phyloP scores from a whole-genome alignment of 2,113 vertebrate species.

The Indicator maculatus region DNA sequence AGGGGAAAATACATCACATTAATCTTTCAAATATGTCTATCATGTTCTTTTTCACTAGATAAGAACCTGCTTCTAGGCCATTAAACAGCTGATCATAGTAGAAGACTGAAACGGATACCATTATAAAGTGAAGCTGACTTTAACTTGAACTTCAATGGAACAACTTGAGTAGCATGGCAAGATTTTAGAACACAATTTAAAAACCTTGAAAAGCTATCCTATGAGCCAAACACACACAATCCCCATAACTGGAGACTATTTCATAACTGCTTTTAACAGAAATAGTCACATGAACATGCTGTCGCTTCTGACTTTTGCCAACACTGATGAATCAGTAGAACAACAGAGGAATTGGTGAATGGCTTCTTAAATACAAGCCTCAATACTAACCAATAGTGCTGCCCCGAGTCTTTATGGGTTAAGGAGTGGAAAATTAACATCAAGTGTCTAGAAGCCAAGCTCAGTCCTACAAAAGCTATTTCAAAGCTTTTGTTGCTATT shows the following conservation, averaged over 20 bases:
- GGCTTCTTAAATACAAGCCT: neutral
- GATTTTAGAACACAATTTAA: neutral
- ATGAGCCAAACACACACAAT: neutral
- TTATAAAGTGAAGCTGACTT: neutral
- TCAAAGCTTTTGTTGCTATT: neutral
- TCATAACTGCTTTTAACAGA: constrained; percentile 31
- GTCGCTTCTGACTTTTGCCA: neutral
- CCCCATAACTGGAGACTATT: neutral
- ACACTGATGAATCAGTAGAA: constrained; percentile 15
- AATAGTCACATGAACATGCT: neutral
- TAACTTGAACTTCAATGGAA: neutral
- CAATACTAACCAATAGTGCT: neutral
- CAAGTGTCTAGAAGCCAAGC: neutral
- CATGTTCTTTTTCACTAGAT: neutral
- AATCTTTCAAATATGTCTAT: constrained; percentile 21
- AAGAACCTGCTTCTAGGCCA: constrained; percentile 29
- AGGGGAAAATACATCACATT: constrained; percentile 13
- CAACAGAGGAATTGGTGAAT: neutral
- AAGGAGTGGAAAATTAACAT: neutral
- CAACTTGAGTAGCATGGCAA: neutral
- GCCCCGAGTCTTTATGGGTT: neutral
- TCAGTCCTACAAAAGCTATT: neutral
- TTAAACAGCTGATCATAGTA: neutral
- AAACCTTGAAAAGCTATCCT: neutral
- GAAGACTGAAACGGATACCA: neutral